phyloP scores from a whole-genome alignment of 2,113 vertebrate genomes.

The Perca flavescens region DNA sequence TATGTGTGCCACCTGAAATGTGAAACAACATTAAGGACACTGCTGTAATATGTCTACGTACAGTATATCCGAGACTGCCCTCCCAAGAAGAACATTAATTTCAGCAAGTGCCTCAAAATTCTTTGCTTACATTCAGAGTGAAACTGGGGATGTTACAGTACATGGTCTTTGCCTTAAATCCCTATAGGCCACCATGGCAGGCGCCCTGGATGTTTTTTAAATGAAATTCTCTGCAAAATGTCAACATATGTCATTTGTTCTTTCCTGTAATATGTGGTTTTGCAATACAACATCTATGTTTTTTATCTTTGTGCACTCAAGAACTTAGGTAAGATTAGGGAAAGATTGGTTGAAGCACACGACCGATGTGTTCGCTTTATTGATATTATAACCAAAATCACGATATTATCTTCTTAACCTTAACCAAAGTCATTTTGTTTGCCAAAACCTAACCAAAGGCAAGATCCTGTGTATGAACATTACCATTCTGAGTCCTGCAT shows the following conservation, averaged over 20 bases:
- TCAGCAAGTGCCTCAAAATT: background rate
- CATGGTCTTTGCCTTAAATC: background rate
- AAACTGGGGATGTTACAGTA: background rate
- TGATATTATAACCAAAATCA: background rate
- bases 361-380: background rate
- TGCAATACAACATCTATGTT: background rate
- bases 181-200: background rate
- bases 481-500: background rate
- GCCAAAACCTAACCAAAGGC: background rate
- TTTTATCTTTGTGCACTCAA: background rate
- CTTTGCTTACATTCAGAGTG: background rate
- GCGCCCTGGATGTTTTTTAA: background rate
- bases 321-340: background rate
- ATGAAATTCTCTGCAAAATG: slow-evolving; percentile 1
- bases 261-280: background rate
- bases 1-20: slow-evolving; percentile 14
- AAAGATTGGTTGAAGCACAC: background rate
- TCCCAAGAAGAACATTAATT: background rate
- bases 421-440: background rate
- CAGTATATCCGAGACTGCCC: background rate
- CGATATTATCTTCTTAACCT: background rate
- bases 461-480: background rate
- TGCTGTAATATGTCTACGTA: slow-evolving; percentile 10
- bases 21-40: slow-evolving; percentile 33
- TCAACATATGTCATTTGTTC: slow-evolving; percentile 5